Evolutionary conservation across 2,888 invertebrate species (phyloP).

Genomic region (Smittia aterrima): DNA sequence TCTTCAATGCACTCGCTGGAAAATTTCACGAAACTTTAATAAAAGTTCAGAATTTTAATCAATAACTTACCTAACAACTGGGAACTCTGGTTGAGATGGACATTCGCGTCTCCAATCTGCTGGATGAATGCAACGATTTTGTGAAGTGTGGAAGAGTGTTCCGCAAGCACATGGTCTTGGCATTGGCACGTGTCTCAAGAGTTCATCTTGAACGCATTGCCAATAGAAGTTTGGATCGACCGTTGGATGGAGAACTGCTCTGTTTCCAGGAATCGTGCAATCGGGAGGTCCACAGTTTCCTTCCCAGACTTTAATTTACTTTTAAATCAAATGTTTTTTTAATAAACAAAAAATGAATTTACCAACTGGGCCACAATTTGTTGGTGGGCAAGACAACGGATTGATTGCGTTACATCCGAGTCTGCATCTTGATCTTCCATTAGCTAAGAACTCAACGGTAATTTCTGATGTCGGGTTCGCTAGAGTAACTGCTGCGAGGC

Average conservation of each 20-base stretch:
- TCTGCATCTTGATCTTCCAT: neutral
- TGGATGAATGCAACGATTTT: neutral
- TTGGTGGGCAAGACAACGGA: neutral
- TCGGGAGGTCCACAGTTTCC: neutral
- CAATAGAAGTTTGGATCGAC: slow-evolving; percentile 8
- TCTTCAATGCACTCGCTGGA: neutral
- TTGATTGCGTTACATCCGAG: neutral
- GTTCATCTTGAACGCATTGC: neutral
- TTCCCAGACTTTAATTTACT: neutral
- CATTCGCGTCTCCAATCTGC: neutral
- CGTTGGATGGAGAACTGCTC: neutral
- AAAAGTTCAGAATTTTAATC: neutral
- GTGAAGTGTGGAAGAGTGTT: slow-evolving; percentile 1
- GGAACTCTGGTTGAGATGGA: neutral
- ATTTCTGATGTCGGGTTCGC: neutral
- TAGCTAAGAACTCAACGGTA: neutral
- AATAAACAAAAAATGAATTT: no score
- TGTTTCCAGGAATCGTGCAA: slow-evolving; percentile 2
- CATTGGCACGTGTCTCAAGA: neutral
- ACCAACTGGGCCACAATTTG: neutral
- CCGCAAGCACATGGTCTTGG: slow-evolving; percentile 16
- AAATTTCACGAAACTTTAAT: neutral
- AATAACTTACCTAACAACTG: neutral
- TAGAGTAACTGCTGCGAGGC: neutral
- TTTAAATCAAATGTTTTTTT: no score